Percentiles rank a stretch among this genome's conserved stretches.
phyloP scores from a whole-genome alignment of 2,113 vertebrate species.

The Platysteira castanea region DNA sequence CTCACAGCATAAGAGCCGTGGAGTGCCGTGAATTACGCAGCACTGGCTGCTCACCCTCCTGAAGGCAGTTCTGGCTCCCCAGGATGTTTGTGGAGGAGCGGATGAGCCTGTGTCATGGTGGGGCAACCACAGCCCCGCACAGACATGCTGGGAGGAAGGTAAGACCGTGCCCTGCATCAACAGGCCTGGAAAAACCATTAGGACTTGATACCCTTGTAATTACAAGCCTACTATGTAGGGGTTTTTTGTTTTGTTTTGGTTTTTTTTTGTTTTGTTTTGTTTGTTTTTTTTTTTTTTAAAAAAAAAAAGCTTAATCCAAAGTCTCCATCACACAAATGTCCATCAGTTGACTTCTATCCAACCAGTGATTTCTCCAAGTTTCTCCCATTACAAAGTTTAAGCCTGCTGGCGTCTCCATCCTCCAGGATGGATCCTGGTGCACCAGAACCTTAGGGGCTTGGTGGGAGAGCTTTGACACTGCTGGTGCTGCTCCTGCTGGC shows the following conservation, averaged over 20 bases:
- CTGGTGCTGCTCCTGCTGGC: background rate
- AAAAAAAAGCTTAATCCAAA: background rate
- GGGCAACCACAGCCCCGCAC: rapidly evolving
- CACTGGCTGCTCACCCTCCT: background rate
- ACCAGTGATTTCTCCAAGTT: background rate
- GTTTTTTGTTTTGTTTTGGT: no score
- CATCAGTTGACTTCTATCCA: background rate
- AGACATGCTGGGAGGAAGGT: background rate
- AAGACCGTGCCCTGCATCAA: rapidly evolving
- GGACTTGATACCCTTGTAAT: background rate
- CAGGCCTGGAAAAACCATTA: background rate
- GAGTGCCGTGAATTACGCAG: rapidly evolving
- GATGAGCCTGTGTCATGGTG: background rate
- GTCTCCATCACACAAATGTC: background rate
- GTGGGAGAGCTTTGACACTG: background rate
- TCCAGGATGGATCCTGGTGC: background rate
- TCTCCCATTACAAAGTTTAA: background rate
- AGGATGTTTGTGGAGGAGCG: background rate
- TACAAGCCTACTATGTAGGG: background rate
- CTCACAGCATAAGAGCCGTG: background rate
- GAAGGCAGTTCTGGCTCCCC: background rate
- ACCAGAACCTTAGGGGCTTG: background rate
- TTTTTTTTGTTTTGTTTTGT: no score
- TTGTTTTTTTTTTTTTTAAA: no score
- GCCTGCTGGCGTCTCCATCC: background rate